Percentiles rank a stretch among this genome's conserved stretches.
Conservation (phyloP, 2,888 invertebrate species). For the Schrankia costaestrigalis region DNA sequence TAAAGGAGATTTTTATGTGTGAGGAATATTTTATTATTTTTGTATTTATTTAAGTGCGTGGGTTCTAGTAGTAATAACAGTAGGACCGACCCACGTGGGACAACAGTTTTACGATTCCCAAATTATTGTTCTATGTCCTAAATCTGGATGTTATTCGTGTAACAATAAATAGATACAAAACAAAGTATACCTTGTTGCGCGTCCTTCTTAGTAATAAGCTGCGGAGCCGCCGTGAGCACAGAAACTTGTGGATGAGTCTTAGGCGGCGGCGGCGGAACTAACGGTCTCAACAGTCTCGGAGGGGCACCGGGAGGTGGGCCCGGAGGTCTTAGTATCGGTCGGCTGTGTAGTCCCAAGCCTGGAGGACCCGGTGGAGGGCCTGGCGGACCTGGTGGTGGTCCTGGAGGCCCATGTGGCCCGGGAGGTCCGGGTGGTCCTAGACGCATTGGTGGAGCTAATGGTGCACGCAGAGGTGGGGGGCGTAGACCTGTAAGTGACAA, state of each 20-base stretch:
- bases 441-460: slow-evolving; percentile 10
- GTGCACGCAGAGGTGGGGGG: slow-evolving; percentile 54
- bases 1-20: too few species aligned
- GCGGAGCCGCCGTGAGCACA: slow-evolving; percentile 90
- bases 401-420: slow-evolving; percentile 32
- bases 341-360: slow-evolving; percentile 35
- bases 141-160: background rate
- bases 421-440: slow-evolving; percentile 15
- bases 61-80: too few species aligned
- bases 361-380: slow-evolving; percentile 82
- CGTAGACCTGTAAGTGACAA: slow-evolving; percentile 45
- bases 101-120: too few species aligned
- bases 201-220: slow-evolving; percentile 87
- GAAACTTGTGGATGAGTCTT: slow-evolving; percentile 77
- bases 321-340: slow-evolving; percentile 75
- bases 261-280: slow-evolving; percentile 79
- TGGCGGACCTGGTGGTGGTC: slow-evolving; percentile 48
- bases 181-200: slow-evolving; percentile 70
- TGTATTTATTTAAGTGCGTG: too few species aligned
- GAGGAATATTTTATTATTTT: too few species aligned
- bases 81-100: too few species aligned
- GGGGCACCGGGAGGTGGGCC: slow-evolving; percentile 84
- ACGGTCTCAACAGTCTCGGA: slow-evolving; percentile 81
- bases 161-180: background rate
- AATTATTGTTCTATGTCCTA: too few species aligned